Evolutionary conservation across 1,140 invertebrate species (phyloP).

Genomic region (Lepidotrigona ventralis): DNA sequence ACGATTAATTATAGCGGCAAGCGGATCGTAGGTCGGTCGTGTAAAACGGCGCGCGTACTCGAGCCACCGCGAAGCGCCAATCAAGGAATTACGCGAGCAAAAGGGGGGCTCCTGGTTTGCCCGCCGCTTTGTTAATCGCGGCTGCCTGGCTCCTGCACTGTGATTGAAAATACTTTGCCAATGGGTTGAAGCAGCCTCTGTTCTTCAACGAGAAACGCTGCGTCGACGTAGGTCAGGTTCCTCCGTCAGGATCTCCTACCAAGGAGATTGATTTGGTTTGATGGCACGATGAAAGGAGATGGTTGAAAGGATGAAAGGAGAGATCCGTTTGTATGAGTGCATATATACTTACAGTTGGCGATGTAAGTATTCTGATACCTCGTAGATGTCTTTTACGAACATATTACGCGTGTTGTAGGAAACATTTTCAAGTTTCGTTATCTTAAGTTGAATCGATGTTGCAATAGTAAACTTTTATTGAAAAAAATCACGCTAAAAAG

Average conservation of each 20-base stretch:
- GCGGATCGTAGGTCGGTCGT: conserved; percentile 27
- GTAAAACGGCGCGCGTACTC: conserved; percentile 31
- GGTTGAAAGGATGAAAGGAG: too few relatives aligned
- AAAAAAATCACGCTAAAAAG: too few relatives aligned
- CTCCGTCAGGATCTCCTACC: neutral
- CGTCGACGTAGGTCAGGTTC: conserved; percentile 26
- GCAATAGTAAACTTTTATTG: too few relatives aligned
- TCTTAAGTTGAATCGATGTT: too few relatives aligned
- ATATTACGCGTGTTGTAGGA: neutral
- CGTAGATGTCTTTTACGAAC: neutral
- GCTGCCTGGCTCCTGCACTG: neutral
- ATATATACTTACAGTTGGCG: neutral
- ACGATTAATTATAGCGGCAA: conserved; percentile 62
- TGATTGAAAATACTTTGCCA: conserved; percentile 19
- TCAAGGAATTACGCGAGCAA: conserved; percentile 38
- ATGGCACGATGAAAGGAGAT: neutral
- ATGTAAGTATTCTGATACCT: neutral
- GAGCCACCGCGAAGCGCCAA: conserved; percentile 34
- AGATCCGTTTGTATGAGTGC: neutral
- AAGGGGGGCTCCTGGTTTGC: conserved; percentile 12
- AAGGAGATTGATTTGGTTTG: neutral
- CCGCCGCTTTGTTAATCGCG: conserved; percentile 20
- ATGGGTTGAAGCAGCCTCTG: neutral
- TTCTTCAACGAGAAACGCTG: neutral
- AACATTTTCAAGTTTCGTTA: too few relatives aligned